Evolutionary conservation across 2,888 invertebrate species (phyloP).

Genomic region (Timema podura): DNA sequence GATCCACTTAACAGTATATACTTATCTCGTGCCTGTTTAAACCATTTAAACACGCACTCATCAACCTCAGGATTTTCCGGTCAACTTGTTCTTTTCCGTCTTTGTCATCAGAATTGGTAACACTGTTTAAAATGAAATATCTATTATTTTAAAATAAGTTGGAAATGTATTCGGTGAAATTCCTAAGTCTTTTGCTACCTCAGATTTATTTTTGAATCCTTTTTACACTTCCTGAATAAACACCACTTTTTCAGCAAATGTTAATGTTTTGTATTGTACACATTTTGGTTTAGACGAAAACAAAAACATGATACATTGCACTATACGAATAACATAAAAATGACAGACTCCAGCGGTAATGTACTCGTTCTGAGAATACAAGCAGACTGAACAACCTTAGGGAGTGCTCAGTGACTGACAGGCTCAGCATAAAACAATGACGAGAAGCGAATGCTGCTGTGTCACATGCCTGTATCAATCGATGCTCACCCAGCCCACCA

Average conservation of each 20-base stretch:
- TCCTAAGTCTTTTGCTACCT: constrained; percentile 15
- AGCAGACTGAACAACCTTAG: too few species aligned
- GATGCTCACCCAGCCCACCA: too few species aligned
- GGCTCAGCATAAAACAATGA: too few species aligned
- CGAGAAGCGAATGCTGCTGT: too few species aligned
- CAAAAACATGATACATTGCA: too few species aligned
- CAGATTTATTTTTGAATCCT: constrained; percentile 7
- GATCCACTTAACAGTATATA: constrained; percentile 16
- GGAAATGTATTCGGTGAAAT: constrained; percentile 2
- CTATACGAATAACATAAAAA: too few species aligned
- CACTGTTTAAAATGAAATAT: not conserved
- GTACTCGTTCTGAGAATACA: too few species aligned
- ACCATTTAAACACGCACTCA: constrained; percentile 17
- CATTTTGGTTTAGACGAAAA: not conserved
- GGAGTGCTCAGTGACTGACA: too few species aligned
- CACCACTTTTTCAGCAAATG: constrained; percentile 7
- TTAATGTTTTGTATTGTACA: not conserved
- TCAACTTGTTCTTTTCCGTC: constrained; percentile 7
- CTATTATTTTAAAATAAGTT: not conserved
- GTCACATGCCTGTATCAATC: too few species aligned
- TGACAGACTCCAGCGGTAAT: too few species aligned
- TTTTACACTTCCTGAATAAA: constrained; percentile 10
- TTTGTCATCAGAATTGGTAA: not conserved
- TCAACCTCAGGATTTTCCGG: constrained; percentile 1
- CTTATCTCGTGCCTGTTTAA: constrained; percentile 9